Base-by-base conservation (phyloP, 2,113 vertebrate genomes). In the Poecilia latipinna region DNA sequence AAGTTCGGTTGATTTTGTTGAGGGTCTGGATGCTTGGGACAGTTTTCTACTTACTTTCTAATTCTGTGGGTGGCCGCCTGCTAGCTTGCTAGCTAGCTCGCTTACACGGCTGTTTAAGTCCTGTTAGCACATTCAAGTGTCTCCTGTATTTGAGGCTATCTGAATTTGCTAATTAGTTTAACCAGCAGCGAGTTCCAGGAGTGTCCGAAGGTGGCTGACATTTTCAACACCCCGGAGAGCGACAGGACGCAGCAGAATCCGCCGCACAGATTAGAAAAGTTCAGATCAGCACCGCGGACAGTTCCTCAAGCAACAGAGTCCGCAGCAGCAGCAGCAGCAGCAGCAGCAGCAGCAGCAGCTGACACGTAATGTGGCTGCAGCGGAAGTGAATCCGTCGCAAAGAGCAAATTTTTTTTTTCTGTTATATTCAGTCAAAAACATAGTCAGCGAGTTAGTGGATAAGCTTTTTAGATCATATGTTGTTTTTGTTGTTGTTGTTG, bases 1-100 rank as follows among this genome's bases (percentile, higher is more conserved):
- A 94, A 94, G 86, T 77, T 60, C 68, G 72, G 85, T 92, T 80
- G 94, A 94, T 84, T 79, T 82, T 82, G 39, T 80, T 10, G 66
- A 83, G 48, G 72, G 70, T 74, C 48, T 71, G 61, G 70, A 66
- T 78, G 72, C 72, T 76, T 61, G 77, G 78, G 80, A 57, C 24
- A 3, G 51, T 24, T 57, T 8, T 2, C 35, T 11, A 57, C 17
- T n/a, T 11, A 11, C 51, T 57, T 57, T 57, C 51, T n/a, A 57
- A 24, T 11, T n/a, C 44, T 11, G 6, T 3, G 24, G 22, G 2
- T 24, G 51, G 7, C 8, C 51, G 22, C 51, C 22, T 57, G 51
- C 22, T n/a, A 11, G 51, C 22, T 22, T 7, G 48, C 8, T 19
- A 17, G 17, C 17, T 17, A 6, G 35, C 35, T 10, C 8, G 35